Percentiles rank a stretch among this genome's conserved stretches.
phyloP scores from a whole-genome alignment of 2,113 vertebrate species.

The Ranitomeya imitator region DNA sequence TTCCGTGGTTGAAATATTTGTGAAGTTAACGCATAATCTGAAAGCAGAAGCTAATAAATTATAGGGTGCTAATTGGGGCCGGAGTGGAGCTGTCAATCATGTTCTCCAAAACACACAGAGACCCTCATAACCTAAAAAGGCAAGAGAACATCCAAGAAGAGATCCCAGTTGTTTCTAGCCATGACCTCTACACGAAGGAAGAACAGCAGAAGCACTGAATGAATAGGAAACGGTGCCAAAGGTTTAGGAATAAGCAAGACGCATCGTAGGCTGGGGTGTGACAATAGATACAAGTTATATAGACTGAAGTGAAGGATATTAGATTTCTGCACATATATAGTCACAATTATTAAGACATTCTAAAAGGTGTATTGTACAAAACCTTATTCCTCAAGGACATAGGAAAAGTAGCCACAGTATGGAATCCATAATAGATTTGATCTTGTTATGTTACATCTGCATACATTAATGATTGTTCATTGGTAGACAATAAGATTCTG shows the following conservation, averaged over 20 bases:
- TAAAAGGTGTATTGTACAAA: not conserved
- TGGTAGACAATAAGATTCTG: too few species aligned
- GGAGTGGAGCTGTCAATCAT: constrained; percentile 79
- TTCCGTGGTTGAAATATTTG: constrained; percentile 86
- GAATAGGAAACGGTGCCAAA: constrained; percentile 27
- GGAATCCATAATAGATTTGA: not conserved
- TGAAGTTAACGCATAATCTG: constrained; percentile 87
- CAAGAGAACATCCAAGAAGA: constrained; percentile 74
- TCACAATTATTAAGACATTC: not conserved
- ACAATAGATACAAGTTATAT: not conserved
- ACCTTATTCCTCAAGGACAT: not conserved
- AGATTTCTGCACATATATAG: not conserved
- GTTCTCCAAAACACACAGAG: constrained; percentile 77
- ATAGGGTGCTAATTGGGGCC: constrained; percentile 85
- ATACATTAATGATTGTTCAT: too few species aligned
- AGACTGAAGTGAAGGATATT: not conserved
- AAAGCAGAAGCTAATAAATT: constrained; percentile 88
- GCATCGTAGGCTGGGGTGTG: not conserved
- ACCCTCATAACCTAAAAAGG: constrained; percentile 86
- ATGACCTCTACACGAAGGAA: constrained; percentile 70
- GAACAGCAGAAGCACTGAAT: constrained; percentile 56
- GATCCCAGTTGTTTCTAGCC: constrained; percentile 76
- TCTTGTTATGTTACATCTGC: too few species aligned
- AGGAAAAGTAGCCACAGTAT: not conserved
- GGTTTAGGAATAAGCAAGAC: constrained; percentile 13